A percentile compares a stretch with the other conserved stretches of the same genome.
Evolutionary conservation across 2,113 vertebrate species (phyloP).

Genomic region (Coturnix japonica): DNA sequence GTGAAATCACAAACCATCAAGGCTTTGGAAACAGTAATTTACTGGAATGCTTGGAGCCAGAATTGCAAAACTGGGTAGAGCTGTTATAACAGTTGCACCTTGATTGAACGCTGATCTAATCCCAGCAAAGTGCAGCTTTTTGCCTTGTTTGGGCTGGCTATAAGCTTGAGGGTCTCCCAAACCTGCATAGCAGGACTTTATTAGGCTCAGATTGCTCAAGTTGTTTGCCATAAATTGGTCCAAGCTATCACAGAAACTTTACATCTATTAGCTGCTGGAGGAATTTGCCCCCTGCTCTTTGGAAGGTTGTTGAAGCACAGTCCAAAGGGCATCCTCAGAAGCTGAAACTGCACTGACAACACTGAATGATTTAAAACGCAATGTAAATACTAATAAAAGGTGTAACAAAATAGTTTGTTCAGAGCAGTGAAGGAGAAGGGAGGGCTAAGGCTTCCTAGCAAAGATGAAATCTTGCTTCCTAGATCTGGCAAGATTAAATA

Average conservation of each 20-base stretch:
- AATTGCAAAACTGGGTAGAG: not conserved
- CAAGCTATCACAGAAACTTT: not conserved
- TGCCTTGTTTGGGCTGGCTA: not conserved
- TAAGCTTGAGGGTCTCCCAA: not conserved
- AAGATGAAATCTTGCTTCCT: not conserved
- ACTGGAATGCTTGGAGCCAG: not conserved
- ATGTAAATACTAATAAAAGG: not conserved
- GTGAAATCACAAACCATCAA: not conserved
- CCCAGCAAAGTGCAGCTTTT: not conserved
- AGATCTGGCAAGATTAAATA: not conserved
- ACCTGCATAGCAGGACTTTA: not conserved
- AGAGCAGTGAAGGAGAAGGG: not conserved
- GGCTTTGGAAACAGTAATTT: not conserved
- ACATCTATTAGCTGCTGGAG: not conserved
- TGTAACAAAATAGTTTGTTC: not conserved
- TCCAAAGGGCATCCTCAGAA: not conserved
- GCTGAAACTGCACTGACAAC: not conserved
- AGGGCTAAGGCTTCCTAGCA: not conserved
- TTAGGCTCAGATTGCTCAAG: not conserved
- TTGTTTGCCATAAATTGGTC: not conserved
- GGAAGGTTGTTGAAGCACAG: not conserved
- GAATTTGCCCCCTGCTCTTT: not conserved
- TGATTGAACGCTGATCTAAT: not conserved
- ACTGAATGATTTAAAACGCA: not conserved
- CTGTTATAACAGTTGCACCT: not conserved